A percentile compares a stretch with the other conserved stretches of the same genome.
Conservation (phyloP, 2,797 vertebrate species). For the Hozukius guyotensis region DNA sequence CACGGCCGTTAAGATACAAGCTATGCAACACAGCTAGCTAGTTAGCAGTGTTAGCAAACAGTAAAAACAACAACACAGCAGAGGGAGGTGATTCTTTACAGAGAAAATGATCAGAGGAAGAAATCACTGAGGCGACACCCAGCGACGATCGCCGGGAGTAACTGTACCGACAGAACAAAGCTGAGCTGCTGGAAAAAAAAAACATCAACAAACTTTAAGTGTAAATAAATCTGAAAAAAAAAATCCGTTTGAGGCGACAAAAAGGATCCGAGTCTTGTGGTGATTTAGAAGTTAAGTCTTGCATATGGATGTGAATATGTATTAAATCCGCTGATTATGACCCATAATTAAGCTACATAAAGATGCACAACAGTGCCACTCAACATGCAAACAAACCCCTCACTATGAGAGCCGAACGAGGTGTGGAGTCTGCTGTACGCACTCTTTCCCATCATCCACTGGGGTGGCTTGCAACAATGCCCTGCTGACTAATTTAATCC, state of each 20-base stretch:
- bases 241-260: neutral
- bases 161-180: slow-evolving; percentile 6
- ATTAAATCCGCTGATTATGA: slow-evolving; percentile 21
- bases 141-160: neutral
- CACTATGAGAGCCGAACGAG: slow-evolving; percentile 29
- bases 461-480: slow-evolving; percentile 36
- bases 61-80: slow-evolving; percentile 10
- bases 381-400: slow-evolving; percentile 39
- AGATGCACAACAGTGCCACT: slow-evolving; percentile 31
- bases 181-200: neutral
- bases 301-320: slow-evolving; percentile 40
- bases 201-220: neutral
- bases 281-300: slow-evolving; percentile 26
- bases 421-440: slow-evolving; percentile 29
- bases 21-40: neutral
- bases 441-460: slow-evolving; percentile 42
- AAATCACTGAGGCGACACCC: neutral
- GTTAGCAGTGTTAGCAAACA: slow-evolving; percentile 26
- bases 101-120: slow-evolving; percentile 12
- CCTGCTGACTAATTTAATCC: slow-evolving; percentile 52
- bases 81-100: slow-evolving; percentile 15
- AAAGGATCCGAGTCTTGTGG: slow-evolving; percentile 1
- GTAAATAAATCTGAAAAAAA: slow-evolving; percentile 17
- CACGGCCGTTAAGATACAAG: neutral
- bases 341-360: slow-evolving; percentile 38